Percentiles rank a stretch among this genome's conserved stretches.
phyloP scores from a whole-genome alignment of 2,113 vertebrate species.

The Spermophilus dauricus region DNA sequence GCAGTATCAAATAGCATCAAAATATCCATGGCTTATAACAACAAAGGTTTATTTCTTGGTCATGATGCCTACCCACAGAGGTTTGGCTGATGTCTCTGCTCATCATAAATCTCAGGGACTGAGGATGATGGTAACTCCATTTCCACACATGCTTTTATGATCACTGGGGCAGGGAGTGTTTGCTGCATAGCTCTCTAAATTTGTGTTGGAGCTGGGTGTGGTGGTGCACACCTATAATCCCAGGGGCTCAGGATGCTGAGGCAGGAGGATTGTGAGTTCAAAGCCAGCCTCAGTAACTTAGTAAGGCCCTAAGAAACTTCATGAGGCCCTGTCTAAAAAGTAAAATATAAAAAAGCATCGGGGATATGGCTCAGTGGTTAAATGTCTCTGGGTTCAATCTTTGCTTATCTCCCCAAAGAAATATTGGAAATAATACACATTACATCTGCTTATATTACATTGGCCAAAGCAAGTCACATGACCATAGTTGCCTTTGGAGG shows the following conservation, averaged over 20 bases:
- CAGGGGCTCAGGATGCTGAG: no score
- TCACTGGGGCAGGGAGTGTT: not conserved
- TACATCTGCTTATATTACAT: not conserved
- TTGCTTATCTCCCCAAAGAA: no score
- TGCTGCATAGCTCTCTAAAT: not conserved
- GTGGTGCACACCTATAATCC: no score
- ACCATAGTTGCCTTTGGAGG: not conserved
- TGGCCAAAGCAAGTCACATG: slow-evolving; percentile 14
- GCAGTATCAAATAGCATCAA: not conserved
- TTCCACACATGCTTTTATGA: not conserved
- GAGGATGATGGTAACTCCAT: not conserved
- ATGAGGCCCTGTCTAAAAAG: no score
- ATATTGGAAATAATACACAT: not conserved
- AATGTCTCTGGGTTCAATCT: no score
- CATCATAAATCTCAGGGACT: not conserved
- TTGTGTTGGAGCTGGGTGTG: not conserved
- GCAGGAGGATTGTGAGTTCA: no score
- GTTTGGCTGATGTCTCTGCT: not conserved
- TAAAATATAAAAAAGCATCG: no score
- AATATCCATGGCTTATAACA: not conserved
- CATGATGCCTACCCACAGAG: not conserved
- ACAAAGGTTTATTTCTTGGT: slow-evolving; percentile 19
- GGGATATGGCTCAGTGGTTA: no score
- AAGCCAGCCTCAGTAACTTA: no score
- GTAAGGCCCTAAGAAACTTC: no score